Conservation (phyloP, 2,797 vertebrate genomes). For the Xyrichtys novacula region DNA sequence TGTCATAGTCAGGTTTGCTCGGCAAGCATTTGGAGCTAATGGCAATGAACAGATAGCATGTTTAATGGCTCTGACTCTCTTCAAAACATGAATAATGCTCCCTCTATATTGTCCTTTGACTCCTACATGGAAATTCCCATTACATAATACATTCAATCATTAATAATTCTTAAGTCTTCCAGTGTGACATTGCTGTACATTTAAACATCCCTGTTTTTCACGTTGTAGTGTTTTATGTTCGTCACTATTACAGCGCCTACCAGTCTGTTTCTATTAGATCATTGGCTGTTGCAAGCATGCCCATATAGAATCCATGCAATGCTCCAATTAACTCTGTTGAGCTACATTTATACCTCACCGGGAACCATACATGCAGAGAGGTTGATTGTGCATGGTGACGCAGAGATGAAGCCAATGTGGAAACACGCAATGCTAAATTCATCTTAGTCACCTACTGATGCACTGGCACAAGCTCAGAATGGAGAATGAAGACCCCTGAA, state of each 20-base stretch:
- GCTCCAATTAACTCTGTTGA: constrained; percentile 54
- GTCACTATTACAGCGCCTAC: constrained; percentile 40
- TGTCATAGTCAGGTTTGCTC: constrained; percentile 75
- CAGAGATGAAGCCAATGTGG: constrained; percentile 7
- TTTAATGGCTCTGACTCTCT: constrained; percentile 70
- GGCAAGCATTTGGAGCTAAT: constrained; percentile 72
- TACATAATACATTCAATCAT: constrained; percentile 71
- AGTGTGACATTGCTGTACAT: constrained; percentile 37
- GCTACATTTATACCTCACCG: constrained; percentile 54
- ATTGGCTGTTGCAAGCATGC: constrained; percentile 49
- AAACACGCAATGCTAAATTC: constrained; percentile 21
- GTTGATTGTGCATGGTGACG: constrained; percentile 27
- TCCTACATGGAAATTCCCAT: constrained; percentile 47
- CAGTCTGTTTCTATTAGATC: constrained; percentile 59
- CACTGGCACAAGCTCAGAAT: constrained; percentile 10
- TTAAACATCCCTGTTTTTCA: constrained; percentile 39
- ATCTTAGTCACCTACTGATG: constrained; percentile 25
- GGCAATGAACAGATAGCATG: constrained; percentile 76
- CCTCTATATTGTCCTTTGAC: constrained; percentile 49
- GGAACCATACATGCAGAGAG: constrained; percentile 30
- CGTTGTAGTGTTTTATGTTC: constrained; percentile 50
- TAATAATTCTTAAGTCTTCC: constrained; percentile 68
- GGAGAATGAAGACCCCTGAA: neutral
- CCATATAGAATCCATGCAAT: constrained; percentile 45
- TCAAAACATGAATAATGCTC: constrained; percentile 70